Base-by-base conservation (phyloP, 2,888 invertebrate genomes). In the Catocala fraxini region DNA sequence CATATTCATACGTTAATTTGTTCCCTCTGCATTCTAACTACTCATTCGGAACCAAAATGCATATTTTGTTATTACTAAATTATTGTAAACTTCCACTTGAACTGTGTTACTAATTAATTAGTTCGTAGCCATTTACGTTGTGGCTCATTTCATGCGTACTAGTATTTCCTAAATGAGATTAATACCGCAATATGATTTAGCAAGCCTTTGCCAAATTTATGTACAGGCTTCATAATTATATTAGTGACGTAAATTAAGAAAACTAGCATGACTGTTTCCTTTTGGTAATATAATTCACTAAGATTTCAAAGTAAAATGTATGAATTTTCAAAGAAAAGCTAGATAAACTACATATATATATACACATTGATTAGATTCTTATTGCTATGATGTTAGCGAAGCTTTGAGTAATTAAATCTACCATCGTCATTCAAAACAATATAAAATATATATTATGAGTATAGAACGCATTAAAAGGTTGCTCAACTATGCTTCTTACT, bases 31-130 rank as follows among this genome's bases (percentile, higher is more conserved):
- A 42, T n/a, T 35, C 13, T 35, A 56, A 12, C 46, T 25, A 55
- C 55, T 47, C 13, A 56, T 45, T 47, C 25, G 45, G 15, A 53
- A 35, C 39, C n/a, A 34, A 48, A 60, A 51, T 61, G 52, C 51
- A 54, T 45, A 59, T 75, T 76, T 77, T 53, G 59, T 62, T n/a
- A 49, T 65, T 73, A 68, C 65, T 52, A 69, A 77, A 78, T 77
- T 70, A 73, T 68, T 73, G 69, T 63, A 67, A 57, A 71, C 62
- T 66, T 39, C 35, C 63, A 71, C 69, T 74, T 77, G 65, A 70
- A 63, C 68, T 72, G 57, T 71, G 79, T 75, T 83, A n/a, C n/a
- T n/a, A 6, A 39, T 39, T 39, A 81, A 85, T 84, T 80, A 82
- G 56, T 70, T 56, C 59, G 35, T 65, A 68, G 73, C 60, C 73